Percentiles rank a stretch among this genome's conserved stretches.
phyloP scores from a whole-genome alignment of 2,888 invertebrate genomes.

The Drosophila anomalata region DNA sequence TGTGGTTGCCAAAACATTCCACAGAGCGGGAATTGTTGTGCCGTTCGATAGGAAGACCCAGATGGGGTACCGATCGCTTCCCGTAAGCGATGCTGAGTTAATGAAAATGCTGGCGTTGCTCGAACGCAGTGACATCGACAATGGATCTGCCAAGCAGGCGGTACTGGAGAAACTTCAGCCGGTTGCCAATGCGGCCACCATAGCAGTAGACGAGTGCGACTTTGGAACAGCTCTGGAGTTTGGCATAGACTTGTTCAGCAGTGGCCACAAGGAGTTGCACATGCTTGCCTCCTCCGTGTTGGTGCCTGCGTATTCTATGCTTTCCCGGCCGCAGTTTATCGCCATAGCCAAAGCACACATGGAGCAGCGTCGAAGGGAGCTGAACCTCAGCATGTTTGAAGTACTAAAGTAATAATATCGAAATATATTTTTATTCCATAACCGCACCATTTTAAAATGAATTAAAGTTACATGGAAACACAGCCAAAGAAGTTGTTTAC shows the following conservation, averaged over 20 bases:
- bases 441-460: conserved; percentile 30
- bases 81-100: conserved; percentile 88
- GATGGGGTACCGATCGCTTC: conserved; percentile 92
- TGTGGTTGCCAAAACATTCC: conserved; percentile 89
- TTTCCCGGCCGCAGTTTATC: conserved; percentile 89
- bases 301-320: conserved; percentile 89
- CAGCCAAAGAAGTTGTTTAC: conserved; percentile 48
- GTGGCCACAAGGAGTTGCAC: conserved; percentile 89
- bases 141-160: conserved; percentile 85
- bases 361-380: conserved; percentile 87
- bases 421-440: conserved; percentile 35
- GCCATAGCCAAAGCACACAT: conserved; percentile 91
- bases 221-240: conserved; percentile 96
- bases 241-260: conserved; percentile 93
- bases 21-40: conserved; percentile 93
- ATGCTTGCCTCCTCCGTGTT: conserved; percentile 87
- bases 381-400: conserved; percentile 84
- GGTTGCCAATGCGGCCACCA: conserved; percentile 88
- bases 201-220: conserved; percentile 96
- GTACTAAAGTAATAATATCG: conserved; percentile 39
- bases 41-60: conserved; percentile 92
- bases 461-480: conserved; percentile 42
- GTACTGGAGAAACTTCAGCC: conserved; percentile 90
- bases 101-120: conserved; percentile 89
- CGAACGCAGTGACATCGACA: conserved; percentile 83